These are phyloP conservation scores for Chrosomus eos DNA, from an alignment of 2,797 vertebrate species.

Conservation along the genomic window DNA sequence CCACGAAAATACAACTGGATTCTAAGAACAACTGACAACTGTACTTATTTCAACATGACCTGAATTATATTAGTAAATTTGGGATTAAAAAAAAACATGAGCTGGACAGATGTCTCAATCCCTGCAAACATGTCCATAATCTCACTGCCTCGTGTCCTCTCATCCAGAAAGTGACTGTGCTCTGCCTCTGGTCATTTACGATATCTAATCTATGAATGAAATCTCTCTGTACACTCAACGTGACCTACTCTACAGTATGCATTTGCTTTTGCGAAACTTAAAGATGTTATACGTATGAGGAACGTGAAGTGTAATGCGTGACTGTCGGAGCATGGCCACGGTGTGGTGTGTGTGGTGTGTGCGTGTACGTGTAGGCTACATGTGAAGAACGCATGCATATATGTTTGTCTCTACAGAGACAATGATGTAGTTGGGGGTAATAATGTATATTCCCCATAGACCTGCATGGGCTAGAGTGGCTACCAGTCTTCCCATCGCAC, in stretches of 20 bases:
- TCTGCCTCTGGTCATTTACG: conserved; percentile 54
- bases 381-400: conserved; percentile 54
- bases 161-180: conserved; percentile 26
- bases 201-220: conserved; percentile 50
- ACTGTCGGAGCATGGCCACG: conserved; percentile 61
- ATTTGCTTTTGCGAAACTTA: conserved; percentile 65
- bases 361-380: conserved; percentile 44
- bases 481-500: conserved; percentile 79
- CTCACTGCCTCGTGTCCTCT: conserved; percentile 66
- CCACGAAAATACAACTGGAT: conserved; percentile 10
- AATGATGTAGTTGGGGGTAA: conserved; percentile 52
- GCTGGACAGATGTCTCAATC: conserved; percentile 53
- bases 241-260: conserved; percentile 59
- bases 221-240: conserved; percentile 44
- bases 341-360: too few relatives aligned
- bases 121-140: conserved; percentile 59
- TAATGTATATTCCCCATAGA: conserved; percentile 61
- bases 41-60: conserved; percentile 7
- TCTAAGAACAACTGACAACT: conserved; percentile 22
- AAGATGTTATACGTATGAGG: conserved; percentile 59
- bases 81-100: conserved; percentile 45
- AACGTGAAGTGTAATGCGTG: conserved; percentile 57
- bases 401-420: conserved; percentile 36
- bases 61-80: conserved; percentile 41
- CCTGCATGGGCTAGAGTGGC: conserved; percentile 64